phyloP scores from a whole-genome alignment of 2,888 invertebrate genomes.

The Trachelus stipa region DNA sequence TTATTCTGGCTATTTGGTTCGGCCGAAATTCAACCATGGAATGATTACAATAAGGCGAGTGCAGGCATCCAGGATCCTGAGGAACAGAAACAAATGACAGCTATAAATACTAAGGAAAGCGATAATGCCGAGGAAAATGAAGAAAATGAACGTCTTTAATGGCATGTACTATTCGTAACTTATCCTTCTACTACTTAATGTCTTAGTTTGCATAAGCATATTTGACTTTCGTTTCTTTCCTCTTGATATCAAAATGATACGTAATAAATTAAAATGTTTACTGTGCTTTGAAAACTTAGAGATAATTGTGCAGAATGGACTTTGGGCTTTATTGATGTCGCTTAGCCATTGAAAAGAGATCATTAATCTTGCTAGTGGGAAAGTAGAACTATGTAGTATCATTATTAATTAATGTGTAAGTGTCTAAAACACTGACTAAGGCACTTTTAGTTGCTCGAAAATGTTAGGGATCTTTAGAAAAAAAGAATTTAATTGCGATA shows the following conservation, averaged over 20 bases:
- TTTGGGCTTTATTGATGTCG: background rate
- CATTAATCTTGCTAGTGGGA: background rate
- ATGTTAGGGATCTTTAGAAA: too few species aligned
- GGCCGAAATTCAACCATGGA: constrained; percentile 80
- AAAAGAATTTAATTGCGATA: background rate
- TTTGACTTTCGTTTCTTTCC: background rate
- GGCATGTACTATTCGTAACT: background rate
- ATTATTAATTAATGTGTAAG: background rate
- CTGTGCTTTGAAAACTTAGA: background rate
- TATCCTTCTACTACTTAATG: background rate
- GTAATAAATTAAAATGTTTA: background rate
- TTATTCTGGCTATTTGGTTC: constrained; percentile 80
- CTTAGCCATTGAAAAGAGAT: background rate
- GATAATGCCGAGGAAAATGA: constrained; percentile 36
- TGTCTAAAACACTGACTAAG: too few species aligned
- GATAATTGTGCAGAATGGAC: background rate
- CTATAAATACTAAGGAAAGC: constrained; percentile 25
- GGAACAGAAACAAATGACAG: constrained; percentile 52
- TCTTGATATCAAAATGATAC: background rate
- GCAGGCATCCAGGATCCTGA: constrained; percentile 31
- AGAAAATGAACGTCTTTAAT: constrained; percentile 56
- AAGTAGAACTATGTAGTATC: background rate
- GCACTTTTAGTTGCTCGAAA: too few species aligned
- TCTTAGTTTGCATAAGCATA: background rate
- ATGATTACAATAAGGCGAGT: constrained; percentile 63